A percentile compares a stretch with the other conserved stretches of the same genome.
Evolutionary conservation across 2,113 vertebrate species (phyloP).

Genomic region (Nothocercus nigrocapillus): DNA sequence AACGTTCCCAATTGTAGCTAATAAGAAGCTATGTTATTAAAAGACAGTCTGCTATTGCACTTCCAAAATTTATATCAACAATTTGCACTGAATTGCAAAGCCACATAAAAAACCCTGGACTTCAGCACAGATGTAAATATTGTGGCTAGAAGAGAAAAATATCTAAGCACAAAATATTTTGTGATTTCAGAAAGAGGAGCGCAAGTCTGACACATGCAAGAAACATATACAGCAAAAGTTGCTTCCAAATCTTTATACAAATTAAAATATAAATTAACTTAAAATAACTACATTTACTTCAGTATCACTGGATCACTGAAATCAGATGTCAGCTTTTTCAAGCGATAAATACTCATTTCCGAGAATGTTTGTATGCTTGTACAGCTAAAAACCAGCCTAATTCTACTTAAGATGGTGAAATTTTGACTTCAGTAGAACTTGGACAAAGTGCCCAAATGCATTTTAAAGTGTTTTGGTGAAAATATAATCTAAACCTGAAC

Average conservation of each 20-base stretch:
- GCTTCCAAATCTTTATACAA: neutral
- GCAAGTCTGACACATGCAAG: neutral
- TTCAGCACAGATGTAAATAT: constrained; percentile 16
- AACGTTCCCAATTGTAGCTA: neutral
- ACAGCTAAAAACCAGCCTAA: neutral
- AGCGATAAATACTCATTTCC: neutral
- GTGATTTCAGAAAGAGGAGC: neutral
- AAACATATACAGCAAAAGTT: neutral
- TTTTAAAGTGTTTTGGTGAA: neutral
- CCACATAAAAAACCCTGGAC: neutral
- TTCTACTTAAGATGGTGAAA: neutral
- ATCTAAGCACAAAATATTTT: neutral
- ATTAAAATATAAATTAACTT: constrained; percentile 11
- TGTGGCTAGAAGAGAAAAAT: neutral
- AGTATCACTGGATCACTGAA: neutral
- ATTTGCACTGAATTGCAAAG: constrained; percentile 36
- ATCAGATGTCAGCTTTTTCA: neutral
- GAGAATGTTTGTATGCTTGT: neutral
- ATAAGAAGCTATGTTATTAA: neutral
- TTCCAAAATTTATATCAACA: neutral
- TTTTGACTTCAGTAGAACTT: neutral
- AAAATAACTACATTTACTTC: neutral
- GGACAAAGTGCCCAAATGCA: neutral
- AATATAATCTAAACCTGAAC: neutral
- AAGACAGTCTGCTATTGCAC: neutral